phyloP scores from a whole-genome alignment of 2,113 vertebrate genomes.

The Chamaetylas fuelleborni region DNA sequence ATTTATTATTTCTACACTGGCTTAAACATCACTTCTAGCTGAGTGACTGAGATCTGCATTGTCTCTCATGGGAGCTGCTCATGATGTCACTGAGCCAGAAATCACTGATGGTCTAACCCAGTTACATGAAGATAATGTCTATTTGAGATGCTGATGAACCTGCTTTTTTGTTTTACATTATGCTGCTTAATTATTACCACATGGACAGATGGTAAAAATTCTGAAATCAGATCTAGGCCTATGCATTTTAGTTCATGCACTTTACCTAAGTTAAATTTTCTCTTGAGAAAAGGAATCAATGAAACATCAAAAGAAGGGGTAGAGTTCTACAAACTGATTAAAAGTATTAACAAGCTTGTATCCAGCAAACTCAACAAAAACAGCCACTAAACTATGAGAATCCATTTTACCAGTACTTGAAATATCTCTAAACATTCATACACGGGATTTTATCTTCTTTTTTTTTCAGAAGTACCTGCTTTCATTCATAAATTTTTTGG shows the following conservation, averaged over 20 bases:
- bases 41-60: background rate
- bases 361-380: background rate
- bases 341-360: background rate
- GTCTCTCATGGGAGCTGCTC: background rate
- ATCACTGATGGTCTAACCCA: background rate
- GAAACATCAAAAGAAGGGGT: background rate
- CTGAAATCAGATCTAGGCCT: background rate
- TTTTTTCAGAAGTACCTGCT: background rate
- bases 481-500: background rate
- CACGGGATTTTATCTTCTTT: background rate
- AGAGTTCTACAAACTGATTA: background rate
- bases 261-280: background rate
- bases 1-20: background rate
- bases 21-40: background rate
- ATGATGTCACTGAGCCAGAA: background rate
- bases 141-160: background rate
- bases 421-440: background rate
- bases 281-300: background rate
- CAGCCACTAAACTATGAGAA: background rate
- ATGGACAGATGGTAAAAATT: background rate
- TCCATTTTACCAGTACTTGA: background rate
- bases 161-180: background rate
- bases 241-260: background rate
- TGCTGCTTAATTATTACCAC: background rate
- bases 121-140: background rate